phyloP scores from a whole-genome alignment of 2,888 invertebrate species.

The Boloria euphrosyne region DNA sequence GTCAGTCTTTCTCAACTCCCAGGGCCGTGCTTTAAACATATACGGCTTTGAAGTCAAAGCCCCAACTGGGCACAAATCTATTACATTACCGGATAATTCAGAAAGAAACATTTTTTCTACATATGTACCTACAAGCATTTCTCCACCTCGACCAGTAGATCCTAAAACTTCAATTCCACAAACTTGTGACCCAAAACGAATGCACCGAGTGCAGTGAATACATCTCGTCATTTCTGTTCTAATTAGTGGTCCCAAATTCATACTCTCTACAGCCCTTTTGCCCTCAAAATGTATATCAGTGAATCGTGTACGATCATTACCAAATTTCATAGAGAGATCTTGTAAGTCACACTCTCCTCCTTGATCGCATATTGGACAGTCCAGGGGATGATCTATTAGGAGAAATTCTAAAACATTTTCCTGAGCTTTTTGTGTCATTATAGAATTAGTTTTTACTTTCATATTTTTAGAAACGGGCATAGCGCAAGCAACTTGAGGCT shows the following conservation, averaged over 20 bases:
- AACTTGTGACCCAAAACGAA: slow-evolving; percentile 98
- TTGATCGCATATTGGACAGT: slow-evolving; percentile 99
- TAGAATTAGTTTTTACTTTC: slow-evolving; percentile 97
- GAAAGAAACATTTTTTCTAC: slow-evolving; percentile 98
- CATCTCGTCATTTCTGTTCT: slow-evolving; percentile 99
- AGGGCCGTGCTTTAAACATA: slow-evolving; percentile 96
- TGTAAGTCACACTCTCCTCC: slow-evolving; percentile 96
- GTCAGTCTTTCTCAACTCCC: slow-evolving; percentile 93
- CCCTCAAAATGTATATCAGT: slow-evolving; percentile 94
- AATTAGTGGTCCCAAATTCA: slow-evolving; percentile 97
- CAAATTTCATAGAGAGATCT: slow-evolving; percentile 99
- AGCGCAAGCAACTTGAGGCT: slow-evolving; percentile 99
- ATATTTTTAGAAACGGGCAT: slow-evolving; percentile 98
- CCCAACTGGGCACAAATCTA: slow-evolving; percentile 99
- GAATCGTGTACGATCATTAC: slow-evolving; percentile 95
- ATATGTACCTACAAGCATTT: slow-evolving; percentile 99
- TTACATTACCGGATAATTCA: slow-evolving; percentile 98
- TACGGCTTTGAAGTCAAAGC: slow-evolving; percentile 98
- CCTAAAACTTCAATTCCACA: slow-evolving; percentile 98
- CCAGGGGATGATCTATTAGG: slow-evolving; percentile 97
- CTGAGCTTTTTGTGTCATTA: slow-evolving; percentile 86
- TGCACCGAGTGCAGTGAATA: slow-evolving; percentile 99
- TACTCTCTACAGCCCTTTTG: slow-evolving; percentile 97
- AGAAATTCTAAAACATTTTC: slow-evolving; percentile 97
- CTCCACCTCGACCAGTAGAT: slow-evolving; percentile 94